Evolutionary conservation across 2,113 vertebrate species (phyloP), one percentile per base, ranked within the genome.

Genomic region (Prolemur simus): DNA sequence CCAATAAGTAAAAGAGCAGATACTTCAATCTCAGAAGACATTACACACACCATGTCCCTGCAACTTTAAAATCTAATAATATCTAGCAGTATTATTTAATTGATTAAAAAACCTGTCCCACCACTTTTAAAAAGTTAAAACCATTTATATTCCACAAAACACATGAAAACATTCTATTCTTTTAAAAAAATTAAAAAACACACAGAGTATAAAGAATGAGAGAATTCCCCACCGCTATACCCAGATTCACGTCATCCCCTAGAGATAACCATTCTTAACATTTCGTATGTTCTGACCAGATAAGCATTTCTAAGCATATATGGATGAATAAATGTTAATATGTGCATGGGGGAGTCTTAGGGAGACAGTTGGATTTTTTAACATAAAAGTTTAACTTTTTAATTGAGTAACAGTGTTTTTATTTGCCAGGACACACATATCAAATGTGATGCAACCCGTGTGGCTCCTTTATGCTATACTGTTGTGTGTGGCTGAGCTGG

Each of bases 51-150:
- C 10, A 76, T 27, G 4, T 47, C 42, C 39, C 39, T 18, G 2
- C 20, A 71, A 64, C 17, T 78, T 85, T 84, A 58, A 95, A 80
- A 95, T 94, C n/a, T 69, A 86, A 27, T 74, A 83, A 54, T 7
- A n/a, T 45, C 54, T 54, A 56, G n/a, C n/a, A 91, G 21, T 74
- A 49, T 29, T 81, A 82, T 47, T 68, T 80, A 73, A 52, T 63
- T 34, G 3, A 84, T 52, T 89, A 68, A 93, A 78, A 21, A 45
- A 12, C 20, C 25, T 69, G 12, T 13, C 32, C 37, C 63, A 25
- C 27, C 18, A 58, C 32, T 82, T 80, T 73, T 32, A 6, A 80
- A 78, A 92, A 88, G 83, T 58, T 89, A 27, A 88, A 91, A 87
- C 47, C 13, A 60, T 47, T 93, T 91, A 60, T 63, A 77, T 69